Conservation (phyloP, 2,888 invertebrate genomes). For the Dexiosoma caninum region DNA sequence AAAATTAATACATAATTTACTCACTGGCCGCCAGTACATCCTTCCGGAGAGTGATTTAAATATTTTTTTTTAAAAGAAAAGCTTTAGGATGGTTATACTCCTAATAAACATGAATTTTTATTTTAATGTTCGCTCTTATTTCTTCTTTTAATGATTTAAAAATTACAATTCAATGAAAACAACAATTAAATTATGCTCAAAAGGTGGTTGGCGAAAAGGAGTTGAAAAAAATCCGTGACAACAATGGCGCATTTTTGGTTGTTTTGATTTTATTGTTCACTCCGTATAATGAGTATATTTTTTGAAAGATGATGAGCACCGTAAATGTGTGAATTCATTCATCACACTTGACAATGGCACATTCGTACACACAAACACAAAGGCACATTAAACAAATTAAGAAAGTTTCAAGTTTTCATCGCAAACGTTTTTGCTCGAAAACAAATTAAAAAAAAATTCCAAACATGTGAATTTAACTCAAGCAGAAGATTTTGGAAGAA, state of each 20-base stretch:
- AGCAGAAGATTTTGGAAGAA: too few species aligned
- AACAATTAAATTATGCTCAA: conserved; percentile 59
- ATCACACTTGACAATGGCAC: not conserved
- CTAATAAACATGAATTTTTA: not conserved
- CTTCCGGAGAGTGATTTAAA: too few species aligned
- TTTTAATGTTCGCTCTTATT: not conserved
- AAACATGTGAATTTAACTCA: not conserved
- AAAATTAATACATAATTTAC: too few species aligned
- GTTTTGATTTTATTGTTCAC: conserved; percentile 21
- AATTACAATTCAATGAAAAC: conserved; percentile 62
- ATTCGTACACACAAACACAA: not conserved
- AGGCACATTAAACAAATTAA: conserved; percentile 1
- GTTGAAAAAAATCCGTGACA: conserved; percentile 21
- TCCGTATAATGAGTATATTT: conserved; percentile 15
- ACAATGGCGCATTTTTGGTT: conserved; percentile 34
- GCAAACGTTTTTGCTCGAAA: not conserved
- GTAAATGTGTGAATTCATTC: conserved; percentile 2
- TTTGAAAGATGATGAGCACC: conserved; percentile 5
- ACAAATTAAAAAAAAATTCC: not conserved
- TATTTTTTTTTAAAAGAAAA: not conserved
- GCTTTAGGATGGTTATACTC: not conserved
- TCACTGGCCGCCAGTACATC: too few species aligned
- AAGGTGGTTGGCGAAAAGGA: conserved; percentile 37
- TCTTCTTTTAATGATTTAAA: conserved; percentile 52
- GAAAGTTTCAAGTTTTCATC: not conserved